A percentile compares a stretch with the other conserved stretches of the same genome.
Evolutionary conservation across 2,113 vertebrate genomes (phyloP).

Genomic region (Coturnix japonica): DNA sequence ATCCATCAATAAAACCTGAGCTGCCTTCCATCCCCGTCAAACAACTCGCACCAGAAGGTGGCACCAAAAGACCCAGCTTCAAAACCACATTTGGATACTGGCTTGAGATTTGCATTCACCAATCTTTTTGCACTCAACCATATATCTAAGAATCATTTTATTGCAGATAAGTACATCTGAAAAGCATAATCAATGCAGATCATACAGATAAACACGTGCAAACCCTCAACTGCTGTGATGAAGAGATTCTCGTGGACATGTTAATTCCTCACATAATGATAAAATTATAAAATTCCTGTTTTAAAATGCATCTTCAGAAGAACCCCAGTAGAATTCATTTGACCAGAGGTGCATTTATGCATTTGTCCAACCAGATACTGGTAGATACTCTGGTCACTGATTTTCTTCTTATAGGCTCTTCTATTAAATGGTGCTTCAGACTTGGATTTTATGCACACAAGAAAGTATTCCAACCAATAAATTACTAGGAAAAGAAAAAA

Average conservation of each 20-base stretch:
- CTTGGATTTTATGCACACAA: accelerated
- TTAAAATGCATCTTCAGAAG: neutral
- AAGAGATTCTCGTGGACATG: neutral
- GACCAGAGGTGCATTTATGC: neutral
- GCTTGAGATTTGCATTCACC: neutral
- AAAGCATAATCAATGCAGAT: too few relatives aligned
- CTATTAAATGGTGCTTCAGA: neutral
- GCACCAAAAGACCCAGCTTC: slow-evolving; percentile 70
- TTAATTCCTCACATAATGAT: neutral
- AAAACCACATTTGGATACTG: neutral
- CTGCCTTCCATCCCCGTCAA: neutral
- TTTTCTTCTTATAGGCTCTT: neutral
- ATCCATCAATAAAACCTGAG: neutral
- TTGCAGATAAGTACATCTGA: too few relatives aligned
- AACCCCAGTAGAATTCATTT: neutral
- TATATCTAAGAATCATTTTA: neutral
- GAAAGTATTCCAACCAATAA: neutral
- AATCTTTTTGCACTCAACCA: neutral
- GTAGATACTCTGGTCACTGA: neutral
- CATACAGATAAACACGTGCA: neutral
- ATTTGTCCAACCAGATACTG: neutral
- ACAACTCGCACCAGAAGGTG: slow-evolving; percentile 65
- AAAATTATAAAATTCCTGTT: neutral
- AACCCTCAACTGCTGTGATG: neutral
- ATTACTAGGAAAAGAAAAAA: neutral